phyloP scores from a whole-genome alignment of 2,797 vertebrate genomes.

The Delichon dasypus region DNA sequence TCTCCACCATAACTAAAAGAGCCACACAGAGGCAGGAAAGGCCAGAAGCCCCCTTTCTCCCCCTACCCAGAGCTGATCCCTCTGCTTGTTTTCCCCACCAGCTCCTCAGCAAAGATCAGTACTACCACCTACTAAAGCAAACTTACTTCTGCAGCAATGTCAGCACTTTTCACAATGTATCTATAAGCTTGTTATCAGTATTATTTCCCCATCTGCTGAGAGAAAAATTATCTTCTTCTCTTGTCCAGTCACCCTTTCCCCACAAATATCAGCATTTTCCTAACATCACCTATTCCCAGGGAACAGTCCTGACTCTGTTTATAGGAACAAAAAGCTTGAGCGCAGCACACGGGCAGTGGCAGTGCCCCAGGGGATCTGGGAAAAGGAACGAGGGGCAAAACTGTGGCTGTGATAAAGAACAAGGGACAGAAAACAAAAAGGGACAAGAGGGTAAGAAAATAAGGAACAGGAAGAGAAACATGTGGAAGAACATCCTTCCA shows the following conservation, averaged over 20 bases:
- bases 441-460: not conserved
- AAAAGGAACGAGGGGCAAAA: not conserved
- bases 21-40: not conserved
- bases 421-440: not conserved
- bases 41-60: not conserved
- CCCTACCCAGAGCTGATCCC: not conserved
- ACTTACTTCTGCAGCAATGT: not conserved
- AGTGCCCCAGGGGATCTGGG: accelerated
- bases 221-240: not conserved
- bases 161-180: accelerated
- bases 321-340: not conserved
- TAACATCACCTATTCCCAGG: not conserved
- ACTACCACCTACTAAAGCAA: not conserved
- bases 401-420: not conserved
- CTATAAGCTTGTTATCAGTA: not conserved
- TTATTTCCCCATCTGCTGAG: not conserved
- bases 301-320: not conserved
- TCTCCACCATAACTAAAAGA: not conserved
- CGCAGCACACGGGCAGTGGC: not conserved
- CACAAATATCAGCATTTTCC: not conserved
- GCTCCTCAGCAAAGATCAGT: not conserved
- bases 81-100: not conserved
- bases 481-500: not conserved
- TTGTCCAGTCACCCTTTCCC: not conserved
- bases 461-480: not conserved